phyloP scores from a whole-genome alignment of 2,888 invertebrate genomes.

The Euzophera pinguis region DNA sequence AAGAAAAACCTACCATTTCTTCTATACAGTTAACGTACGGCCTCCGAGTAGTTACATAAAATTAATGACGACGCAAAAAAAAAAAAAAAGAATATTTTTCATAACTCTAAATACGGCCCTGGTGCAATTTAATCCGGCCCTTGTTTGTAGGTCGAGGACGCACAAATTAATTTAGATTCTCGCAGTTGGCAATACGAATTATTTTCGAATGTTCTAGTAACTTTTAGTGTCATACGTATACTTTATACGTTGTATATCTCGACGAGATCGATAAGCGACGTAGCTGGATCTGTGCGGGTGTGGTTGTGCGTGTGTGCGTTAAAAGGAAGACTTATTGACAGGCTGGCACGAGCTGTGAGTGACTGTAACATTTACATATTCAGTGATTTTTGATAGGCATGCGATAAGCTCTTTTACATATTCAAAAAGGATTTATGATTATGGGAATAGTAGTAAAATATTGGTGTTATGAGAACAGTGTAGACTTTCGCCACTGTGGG shows the following conservation, averaged over 20 bases:
- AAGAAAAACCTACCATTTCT: neutral
- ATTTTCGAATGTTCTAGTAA: slow-evolving; percentile 32
- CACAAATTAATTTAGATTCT: slow-evolving; percentile 42
- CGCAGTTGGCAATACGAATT: slow-evolving; percentile 33
- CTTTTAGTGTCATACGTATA: slow-evolving; percentile 8
- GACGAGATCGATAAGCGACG: slow-evolving; percentile 45
- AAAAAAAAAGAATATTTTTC: slow-evolving; percentile 37
- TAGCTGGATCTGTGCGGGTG: slow-evolving; percentile 2
- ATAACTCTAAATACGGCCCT: slow-evolving; percentile 42
- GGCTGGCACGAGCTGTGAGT: neutral
- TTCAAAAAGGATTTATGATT: neutral
- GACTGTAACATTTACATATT: slow-evolving; percentile 8
- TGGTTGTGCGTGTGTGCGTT: slow-evolving; percentile 1
- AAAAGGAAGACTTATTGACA: slow-evolving; percentile 12
- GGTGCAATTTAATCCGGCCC: slow-evolving; percentile 57
- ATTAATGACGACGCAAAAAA: slow-evolving; percentile 37
- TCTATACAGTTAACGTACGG: neutral
- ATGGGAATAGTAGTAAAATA: neutral
- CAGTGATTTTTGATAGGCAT: neutral
- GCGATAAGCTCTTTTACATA: neutral
- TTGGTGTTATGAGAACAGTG: too few species aligned
- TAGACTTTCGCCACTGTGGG: too few species aligned
- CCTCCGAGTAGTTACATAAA: slow-evolving; percentile 21
- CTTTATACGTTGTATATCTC: slow-evolving; percentile 30
- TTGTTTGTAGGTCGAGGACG: slow-evolving; percentile 55